phyloP scores from a whole-genome alignment of 2,888 invertebrate genomes.

The Ectemnius continuus region DNA sequence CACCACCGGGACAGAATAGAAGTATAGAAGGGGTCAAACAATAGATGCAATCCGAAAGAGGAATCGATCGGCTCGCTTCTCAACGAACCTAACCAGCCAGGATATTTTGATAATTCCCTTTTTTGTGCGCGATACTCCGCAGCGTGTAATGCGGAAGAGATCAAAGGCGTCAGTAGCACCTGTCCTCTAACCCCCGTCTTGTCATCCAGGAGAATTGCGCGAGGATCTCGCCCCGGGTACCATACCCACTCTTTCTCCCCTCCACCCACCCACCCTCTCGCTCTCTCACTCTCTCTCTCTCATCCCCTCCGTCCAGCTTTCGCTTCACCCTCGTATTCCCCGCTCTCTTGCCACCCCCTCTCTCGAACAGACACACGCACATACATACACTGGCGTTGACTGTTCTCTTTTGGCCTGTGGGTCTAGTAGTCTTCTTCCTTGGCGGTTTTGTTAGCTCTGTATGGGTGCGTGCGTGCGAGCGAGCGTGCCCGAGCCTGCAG shows the following conservation, averaged over 20 bases:
- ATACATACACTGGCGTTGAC: no score
- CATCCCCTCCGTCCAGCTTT: not conserved
- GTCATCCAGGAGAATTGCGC: slow-evolving; percentile 75
- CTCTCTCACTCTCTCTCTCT: slow-evolving; percentile 4
- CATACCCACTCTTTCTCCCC: slow-evolving; percentile 29
- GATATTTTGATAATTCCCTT: slow-evolving; percentile 74
- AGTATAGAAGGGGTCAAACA: no score
- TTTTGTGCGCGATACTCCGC: slow-evolving; percentile 69
- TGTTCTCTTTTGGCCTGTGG: no score
- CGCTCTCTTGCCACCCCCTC: not conserved
- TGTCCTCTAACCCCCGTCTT: slow-evolving; percentile 76
- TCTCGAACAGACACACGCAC: slow-evolving; percentile 12
- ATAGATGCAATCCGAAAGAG: slow-evolving; percentile 22
- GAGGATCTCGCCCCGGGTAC: slow-evolving; percentile 64
- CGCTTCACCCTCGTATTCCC: slow-evolving; percentile 1
- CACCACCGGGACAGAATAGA: no score
- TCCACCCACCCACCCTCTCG: not conserved
- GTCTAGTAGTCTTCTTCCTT: not conserved
- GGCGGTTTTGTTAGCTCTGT: slow-evolving; percentile 2
- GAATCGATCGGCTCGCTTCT: slow-evolving; percentile 45
- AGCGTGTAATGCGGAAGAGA: slow-evolving; percentile 75
- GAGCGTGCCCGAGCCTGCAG: not conserved
- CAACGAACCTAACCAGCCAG: slow-evolving; percentile 52
- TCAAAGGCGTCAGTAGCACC: slow-evolving; percentile 79
- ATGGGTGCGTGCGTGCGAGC: slow-evolving; percentile 7